Conservation (phyloP, 1,140 invertebrate genomes). For the Trissolcus basalis region DNA sequence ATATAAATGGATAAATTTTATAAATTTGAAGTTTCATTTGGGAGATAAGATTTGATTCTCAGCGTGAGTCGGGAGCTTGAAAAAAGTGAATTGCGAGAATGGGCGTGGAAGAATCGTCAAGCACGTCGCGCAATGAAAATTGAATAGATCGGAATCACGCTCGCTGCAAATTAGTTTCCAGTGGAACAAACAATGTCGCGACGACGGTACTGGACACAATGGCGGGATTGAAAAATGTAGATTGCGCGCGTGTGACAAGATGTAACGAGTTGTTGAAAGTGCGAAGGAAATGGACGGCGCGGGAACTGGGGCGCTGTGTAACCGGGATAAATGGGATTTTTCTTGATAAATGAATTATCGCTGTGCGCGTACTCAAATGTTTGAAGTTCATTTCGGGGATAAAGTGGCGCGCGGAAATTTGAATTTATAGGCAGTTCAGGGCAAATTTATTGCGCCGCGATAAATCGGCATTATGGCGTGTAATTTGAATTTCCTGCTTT, state of each 20-base stretch:
- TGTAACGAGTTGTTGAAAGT: slow-evolving; percentile 51
- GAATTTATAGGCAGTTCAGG: no score
- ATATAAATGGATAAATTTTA: no score
- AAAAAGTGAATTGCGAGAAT: no score
- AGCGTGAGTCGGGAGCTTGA: no score
- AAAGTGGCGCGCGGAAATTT: no score
- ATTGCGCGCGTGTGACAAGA: slow-evolving; percentile 47
- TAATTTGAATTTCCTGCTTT: no score
- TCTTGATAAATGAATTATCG: background rate
- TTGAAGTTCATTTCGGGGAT: no score
- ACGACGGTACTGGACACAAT: slow-evolving; percentile 45
- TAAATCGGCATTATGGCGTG: no score
- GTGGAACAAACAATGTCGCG: slow-evolving; percentile 48
- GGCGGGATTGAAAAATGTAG: slow-evolving; percentile 54
- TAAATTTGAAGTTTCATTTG: no score
- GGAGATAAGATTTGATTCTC: no score
- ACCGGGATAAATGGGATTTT: slow-evolving; percentile 44
- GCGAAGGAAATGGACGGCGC: slow-evolving; percentile 16
- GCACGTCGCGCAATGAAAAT: slow-evolving; percentile 58
- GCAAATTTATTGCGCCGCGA: no score
- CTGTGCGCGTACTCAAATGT: no score
- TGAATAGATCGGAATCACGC: slow-evolving; percentile 58
- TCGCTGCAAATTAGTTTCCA: slow-evolving; percentile 52
- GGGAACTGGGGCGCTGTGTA: slow-evolving; percentile 21
- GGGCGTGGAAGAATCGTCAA: slow-evolving; percentile 22